Percentiles rank a stretch among this genome's conserved stretches.
These are phyloP conservation scores for Chionomys nivalis DNA, from an alignment of 2,113 vertebrate genomes.

Conservation along the genomic window DNA sequence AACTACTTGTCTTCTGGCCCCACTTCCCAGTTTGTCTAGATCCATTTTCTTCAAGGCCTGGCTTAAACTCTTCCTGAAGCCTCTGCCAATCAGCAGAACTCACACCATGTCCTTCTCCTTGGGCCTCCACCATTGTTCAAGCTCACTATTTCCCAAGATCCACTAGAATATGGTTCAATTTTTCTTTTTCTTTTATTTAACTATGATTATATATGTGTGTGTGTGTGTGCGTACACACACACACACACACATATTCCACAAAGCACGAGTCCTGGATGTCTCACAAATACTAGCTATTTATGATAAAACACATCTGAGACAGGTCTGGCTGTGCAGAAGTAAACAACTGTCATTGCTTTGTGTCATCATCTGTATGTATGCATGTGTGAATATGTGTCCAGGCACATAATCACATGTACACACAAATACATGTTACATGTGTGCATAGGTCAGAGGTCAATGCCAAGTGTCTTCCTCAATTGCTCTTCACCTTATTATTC, in stretches of 20 bases:
- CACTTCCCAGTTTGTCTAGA: neutral
- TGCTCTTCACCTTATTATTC: neutral
- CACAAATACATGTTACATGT: neutral
- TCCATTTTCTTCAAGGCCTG: constrained; percentile 22
- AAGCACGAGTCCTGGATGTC: constrained; percentile 24
- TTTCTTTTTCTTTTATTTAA: constrained; percentile 48
- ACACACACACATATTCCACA: neutral
- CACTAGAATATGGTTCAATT: constrained; percentile 33
- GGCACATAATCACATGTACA: too few relatives aligned
- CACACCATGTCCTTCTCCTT: neutral
- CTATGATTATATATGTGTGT: neutral
- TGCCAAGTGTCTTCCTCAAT: neutral
- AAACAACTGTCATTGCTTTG: neutral
- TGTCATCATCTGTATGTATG: neutral
- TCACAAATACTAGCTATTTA: constrained; percentile 40
- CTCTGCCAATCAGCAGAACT: neutral
- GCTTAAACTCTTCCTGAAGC: neutral
- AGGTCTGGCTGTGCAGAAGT: neutral
- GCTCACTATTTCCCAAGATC: constrained; percentile 36
- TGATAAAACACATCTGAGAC: neutral
- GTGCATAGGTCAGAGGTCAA: neutral
- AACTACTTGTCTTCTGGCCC: neutral
- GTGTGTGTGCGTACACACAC: too few relatives aligned
- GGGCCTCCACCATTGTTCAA: neutral
- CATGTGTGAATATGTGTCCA: neutral